Conservation (phyloP, 2,797 vertebrate genomes). For the Kryptolebias ocellatus region DNA sequence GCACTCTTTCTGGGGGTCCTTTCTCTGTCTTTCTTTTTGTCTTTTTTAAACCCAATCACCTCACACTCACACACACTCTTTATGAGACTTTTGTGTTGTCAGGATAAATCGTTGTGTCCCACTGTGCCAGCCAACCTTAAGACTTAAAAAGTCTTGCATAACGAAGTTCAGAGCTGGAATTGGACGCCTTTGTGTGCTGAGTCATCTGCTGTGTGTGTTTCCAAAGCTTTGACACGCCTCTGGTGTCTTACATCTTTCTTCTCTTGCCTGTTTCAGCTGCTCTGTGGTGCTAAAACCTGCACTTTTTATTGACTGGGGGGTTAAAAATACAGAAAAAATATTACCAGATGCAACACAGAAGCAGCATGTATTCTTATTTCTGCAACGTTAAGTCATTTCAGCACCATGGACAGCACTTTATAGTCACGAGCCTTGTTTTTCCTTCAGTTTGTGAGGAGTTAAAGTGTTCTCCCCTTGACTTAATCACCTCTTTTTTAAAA, state of each 20-base stretch:
- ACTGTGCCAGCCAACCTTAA: slow-evolving; percentile 44
- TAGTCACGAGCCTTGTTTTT: slow-evolving; percentile 7
- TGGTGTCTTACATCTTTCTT: slow-evolving; percentile 26
- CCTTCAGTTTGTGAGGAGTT: neutral
- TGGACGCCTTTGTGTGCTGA: slow-evolving; percentile 60
- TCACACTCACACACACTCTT: slow-evolving; percentile 5
- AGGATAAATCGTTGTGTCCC: slow-evolving; percentile 40
- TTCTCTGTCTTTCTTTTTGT: slow-evolving; percentile 26
- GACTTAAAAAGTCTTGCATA: slow-evolving; percentile 58
- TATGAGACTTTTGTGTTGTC: slow-evolving; percentile 10
- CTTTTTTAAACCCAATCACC: slow-evolving; percentile 29
- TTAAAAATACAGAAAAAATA: slow-evolving; percentile 18
- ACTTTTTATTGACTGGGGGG: slow-evolving; percentile 12
- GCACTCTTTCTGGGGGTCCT: slow-evolving; percentile 57
- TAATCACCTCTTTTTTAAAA: slow-evolving; percentile 28
- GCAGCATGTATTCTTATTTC: slow-evolving; percentile 8
- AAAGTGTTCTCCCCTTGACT: slow-evolving; percentile 12
- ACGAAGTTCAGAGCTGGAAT: slow-evolving; percentile 55
- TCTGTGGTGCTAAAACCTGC: slow-evolving; percentile 11
- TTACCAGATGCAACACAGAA: slow-evolving; percentile 7
- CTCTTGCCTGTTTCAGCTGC: slow-evolving; percentile 24
- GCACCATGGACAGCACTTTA: slow-evolving; percentile 78
- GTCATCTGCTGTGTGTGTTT: slow-evolving; percentile 53
- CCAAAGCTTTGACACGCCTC: slow-evolving; percentile 34
- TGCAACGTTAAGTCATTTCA: slow-evolving; percentile 60